Base-by-base conservation (phyloP, 2,888 invertebrate genomes). In the Cepaea hortensis region DNA sequence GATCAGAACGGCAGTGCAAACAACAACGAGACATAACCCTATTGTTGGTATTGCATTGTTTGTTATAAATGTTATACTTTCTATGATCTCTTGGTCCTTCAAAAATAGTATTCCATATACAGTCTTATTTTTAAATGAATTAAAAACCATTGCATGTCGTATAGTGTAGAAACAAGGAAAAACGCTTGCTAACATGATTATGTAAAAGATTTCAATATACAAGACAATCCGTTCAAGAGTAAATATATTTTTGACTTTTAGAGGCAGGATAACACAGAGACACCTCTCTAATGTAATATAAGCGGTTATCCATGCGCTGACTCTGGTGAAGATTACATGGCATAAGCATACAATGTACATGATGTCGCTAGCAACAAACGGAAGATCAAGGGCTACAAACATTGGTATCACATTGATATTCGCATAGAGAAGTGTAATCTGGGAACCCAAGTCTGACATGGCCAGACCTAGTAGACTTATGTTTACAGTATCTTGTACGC, bases 401-500 rank as follows among this genome's bases (percentile, higher is more conserved):
- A 20, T 2, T 7, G 20, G 20, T 0, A 15, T 76, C 3, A 48
- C 18, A 50, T 3, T 7, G 9, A 76, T 48, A 3, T 48, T 50
- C 7, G 50, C 20, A 48, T 50, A 76, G 0, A 76, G 50, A 0
- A 48, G 4, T 50, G 76, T 48, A 20, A 50, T 50, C 4, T 50
- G 76, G 15, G 20, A 20, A 20, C 76, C 15, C 7, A 76, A 3
- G 9, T 76, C 76, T 50, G 50, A 76, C 20, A n/a, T 50, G 6
- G 76, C 20, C 76, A 76, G 50, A 20, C 76, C 76, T n/a, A 50
- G 55, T 3, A 77, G 23, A 61, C 77, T 77, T 23, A 77, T 77
- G 55, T 68, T 81, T 3, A 68, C 23, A 0, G 81, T 81, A 46
- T 81, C 62, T 23, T 20, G 6, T 5, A 50, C 65, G n/a, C 81